phyloP scores from a whole-genome alignment of 2,113 vertebrate species.

The Pachyramphus minor region DNA sequence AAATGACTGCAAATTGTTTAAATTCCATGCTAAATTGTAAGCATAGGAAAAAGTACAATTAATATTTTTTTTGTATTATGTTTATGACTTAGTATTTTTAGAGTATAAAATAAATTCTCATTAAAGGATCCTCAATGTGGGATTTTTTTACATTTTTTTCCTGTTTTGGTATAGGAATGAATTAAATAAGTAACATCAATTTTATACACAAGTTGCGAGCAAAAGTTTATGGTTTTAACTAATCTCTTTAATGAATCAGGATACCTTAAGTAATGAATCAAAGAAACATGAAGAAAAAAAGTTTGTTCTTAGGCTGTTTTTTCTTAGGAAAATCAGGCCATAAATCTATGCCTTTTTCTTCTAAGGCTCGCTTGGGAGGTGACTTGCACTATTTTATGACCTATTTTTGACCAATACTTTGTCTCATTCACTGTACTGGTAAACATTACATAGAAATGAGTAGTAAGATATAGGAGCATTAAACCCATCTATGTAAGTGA shows the following conservation, averaged over 20 bases:
- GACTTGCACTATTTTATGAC: background rate
- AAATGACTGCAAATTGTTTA: background rate
- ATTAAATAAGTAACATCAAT: background rate
- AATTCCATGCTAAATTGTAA: background rate
- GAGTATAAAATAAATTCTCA: background rate
- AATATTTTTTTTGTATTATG: background rate
- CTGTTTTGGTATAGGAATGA: background rate
- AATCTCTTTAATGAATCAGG: background rate
- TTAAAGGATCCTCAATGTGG: background rate
- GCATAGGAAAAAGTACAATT: background rate
- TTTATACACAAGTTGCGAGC: background rate
- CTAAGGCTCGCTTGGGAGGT: background rate
- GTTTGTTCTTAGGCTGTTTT: fast-evolving
- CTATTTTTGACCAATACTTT: background rate
- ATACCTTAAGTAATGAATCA: background rate
- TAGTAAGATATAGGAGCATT: background rate
- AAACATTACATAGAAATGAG: background rate
- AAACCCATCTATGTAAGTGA: background rate
- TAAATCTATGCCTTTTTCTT: background rate
- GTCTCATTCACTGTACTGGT: background rate
- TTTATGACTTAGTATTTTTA: background rate
- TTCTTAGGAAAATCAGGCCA: background rate
- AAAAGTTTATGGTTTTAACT: background rate
- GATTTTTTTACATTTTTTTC: background rate
- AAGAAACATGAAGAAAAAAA: background rate